phyloP scores from a whole-genome alignment of 2,797 vertebrate species.

The Paramormyrops hopkinsi region DNA sequence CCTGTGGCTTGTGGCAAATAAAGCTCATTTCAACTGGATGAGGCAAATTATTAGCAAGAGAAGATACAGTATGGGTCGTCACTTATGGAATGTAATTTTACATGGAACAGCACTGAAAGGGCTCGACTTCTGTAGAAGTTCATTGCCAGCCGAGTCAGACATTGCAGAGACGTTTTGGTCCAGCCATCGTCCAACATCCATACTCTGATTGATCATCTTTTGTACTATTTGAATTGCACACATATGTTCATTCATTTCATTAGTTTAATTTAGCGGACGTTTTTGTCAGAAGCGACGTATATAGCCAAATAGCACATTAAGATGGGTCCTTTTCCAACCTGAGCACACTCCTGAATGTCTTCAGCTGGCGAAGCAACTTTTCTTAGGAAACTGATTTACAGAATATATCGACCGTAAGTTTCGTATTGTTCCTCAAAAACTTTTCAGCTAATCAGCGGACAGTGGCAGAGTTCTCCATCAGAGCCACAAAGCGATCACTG shows the following conservation, averaged over 20 bases:
- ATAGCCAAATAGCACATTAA: background rate
- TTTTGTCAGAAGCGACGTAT: background rate
- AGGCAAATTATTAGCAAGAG: background rate
- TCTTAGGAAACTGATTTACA: background rate
- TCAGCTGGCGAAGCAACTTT: background rate
- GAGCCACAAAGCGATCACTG: background rate
- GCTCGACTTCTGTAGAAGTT: background rate
- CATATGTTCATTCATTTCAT: background rate
- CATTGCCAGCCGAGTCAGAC: background rate
- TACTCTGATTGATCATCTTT: background rate
- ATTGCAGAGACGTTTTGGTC: background rate
- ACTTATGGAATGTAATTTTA: background rate
- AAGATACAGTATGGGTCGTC: background rate
- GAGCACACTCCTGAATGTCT: background rate
- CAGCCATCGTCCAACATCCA: background rate
- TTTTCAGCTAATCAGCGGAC: background rate
- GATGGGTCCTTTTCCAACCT: background rate
- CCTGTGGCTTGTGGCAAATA: background rate
- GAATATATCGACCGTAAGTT: background rate
- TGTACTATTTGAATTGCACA: background rate
- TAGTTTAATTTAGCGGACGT: background rate
- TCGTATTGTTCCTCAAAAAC: background rate
- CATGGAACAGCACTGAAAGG: background rate
- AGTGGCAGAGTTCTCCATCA: background rate
- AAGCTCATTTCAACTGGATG: background rate